phyloP scores from a whole-genome alignment of 2,797 vertebrate genomes.

The Syngnathus acus region DNA sequence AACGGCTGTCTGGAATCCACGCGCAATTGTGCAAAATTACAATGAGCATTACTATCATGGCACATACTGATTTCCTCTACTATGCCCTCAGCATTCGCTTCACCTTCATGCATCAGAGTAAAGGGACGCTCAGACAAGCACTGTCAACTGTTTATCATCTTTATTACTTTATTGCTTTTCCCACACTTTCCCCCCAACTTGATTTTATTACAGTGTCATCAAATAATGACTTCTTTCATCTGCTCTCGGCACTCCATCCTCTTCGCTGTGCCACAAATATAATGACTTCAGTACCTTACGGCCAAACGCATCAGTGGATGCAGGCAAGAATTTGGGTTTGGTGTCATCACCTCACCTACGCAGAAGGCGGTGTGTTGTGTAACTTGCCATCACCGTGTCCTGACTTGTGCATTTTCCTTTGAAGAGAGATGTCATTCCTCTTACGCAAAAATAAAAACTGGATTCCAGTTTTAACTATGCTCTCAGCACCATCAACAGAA shows the following conservation, averaged over 20 bases:
- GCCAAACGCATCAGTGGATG: constrained; percentile 32
- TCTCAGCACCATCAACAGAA: constrained; percentile 7
- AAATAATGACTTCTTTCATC: constrained; percentile 64
- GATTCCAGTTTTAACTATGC: constrained; percentile 4
- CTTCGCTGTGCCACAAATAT: constrained; percentile 44
- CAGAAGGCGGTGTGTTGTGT: constrained; percentile 10
- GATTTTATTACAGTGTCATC: constrained; percentile 70
- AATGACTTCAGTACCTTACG: constrained; percentile 43
- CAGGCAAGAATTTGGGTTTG: constrained; percentile 33
- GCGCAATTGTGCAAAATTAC: neutral
- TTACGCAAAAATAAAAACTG: constrained; percentile 16
- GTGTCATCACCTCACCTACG: constrained; percentile 13
- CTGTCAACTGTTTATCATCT: constrained; percentile 63
- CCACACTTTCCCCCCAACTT: constrained; percentile 64
- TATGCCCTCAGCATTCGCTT: constrained; percentile 49
- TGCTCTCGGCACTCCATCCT: constrained; percentile 42
- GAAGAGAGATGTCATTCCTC: neutral
- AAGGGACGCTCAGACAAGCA: constrained; percentile 51
- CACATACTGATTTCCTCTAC: constrained; percentile 35
- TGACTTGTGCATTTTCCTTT: constrained; percentile 1
- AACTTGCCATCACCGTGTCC: constrained; percentile 5
- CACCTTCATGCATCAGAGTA: constrained; percentile 45
- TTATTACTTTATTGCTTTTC: constrained; percentile 71
- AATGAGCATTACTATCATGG: neutral
- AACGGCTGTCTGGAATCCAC: constrained; percentile 14